Base-by-base conservation (phyloP, 2,113 vertebrate genomes). In the Mixornis gularis region DNA sequence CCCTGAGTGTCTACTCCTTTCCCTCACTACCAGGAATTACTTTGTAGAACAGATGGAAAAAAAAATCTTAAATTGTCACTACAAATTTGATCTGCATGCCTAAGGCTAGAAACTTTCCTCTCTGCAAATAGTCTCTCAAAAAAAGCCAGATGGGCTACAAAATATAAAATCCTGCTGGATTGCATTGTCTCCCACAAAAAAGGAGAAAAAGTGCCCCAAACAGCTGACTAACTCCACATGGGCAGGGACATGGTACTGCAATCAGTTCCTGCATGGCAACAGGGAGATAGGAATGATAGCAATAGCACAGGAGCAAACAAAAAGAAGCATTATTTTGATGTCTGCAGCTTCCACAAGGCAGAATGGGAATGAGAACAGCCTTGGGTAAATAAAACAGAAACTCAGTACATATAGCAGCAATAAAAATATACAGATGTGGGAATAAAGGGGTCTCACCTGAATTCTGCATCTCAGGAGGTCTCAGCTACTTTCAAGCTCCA, bases 381-480 rank as follows among this genome's bases (percentile, higher is more conserved):
- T 5, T 13, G 9, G 6, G 26, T 25, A 46, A 62, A 63, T 41
- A 74, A 77, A 96, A 40, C 14, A 76, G 48, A 76, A 84, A 72
- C 34, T 87, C 32, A 40, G 6, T 38, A 36, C 38, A 21, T 52
- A 60, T 5, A 72, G 5, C 25, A 84, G 12, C 8, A 71, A 40
- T 51, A 71, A 74, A 68, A 69, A 64, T 40, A 58, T 8, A 25
- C 4, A 70, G 34, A 49, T 51, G 6, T 14, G 25, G 22, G 24
- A 72, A 66, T 46, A 63, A 78, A 62, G 17, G 10, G 7, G 1
- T 72, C 24, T 76, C 17, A 40, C 17, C 32, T 0, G 1, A 58
- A 73, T 46, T 43, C 14, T 41, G 22, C 0, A 1, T 9, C 8
- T 46, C 26, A 24, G 17, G 3, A 3, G 1, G 1, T 43, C 40